phyloP scores from a whole-genome alignment of 2,888 invertebrate species.

The Ecliptopera silaceata region DNA sequence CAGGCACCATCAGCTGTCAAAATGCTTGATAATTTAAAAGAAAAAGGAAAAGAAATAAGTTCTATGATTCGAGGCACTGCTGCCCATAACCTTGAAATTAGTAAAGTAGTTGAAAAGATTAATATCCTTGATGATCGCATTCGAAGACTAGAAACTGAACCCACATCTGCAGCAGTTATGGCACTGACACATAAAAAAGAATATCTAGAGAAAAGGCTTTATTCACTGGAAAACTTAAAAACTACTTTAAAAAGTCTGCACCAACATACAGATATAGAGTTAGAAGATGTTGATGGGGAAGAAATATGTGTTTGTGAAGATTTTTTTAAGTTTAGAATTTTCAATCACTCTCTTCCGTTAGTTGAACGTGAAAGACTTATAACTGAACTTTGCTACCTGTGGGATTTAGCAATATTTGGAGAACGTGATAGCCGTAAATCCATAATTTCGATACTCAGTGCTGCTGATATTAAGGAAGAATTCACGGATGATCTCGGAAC shows the following conservation, averaged over 20 bases:
- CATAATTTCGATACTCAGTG: constrained; percentile 71
- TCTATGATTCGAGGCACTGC: constrained; percentile 61
- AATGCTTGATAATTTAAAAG: constrained; percentile 56
- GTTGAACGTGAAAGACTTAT: constrained; percentile 65
- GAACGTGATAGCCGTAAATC: constrained; percentile 60
- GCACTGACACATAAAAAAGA: constrained; percentile 64
- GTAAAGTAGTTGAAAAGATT: constrained; percentile 65
- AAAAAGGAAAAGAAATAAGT: constrained; percentile 55
- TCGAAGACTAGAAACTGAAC: constrained; percentile 54
- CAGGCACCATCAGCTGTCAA: constrained; percentile 45
- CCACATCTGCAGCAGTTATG: constrained; percentile 59
- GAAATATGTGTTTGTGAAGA: constrained; percentile 65
- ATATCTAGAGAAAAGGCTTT: constrained; percentile 59
- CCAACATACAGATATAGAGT: constrained; percentile 40
- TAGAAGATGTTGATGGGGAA: constrained; percentile 47
- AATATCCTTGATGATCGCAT: constrained; percentile 61
- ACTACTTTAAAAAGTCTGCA: constrained; percentile 56
- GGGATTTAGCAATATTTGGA: constrained; percentile 69
- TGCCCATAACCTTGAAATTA: constrained; percentile 63
- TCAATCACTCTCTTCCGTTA: constrained; percentile 64
- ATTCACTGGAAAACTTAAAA: constrained; percentile 62
- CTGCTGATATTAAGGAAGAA: constrained; percentile 64
- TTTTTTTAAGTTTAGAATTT: constrained; percentile 68
- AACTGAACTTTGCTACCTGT: constrained; percentile 67
- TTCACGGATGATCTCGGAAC: constrained; percentile 69